Percentiles rank a stretch among this genome's conserved stretches.
These are phyloP conservation scores for Wiebesia pumilae DNA, from an alignment of 1,140 invertebrate genomes.

Conservation along the genomic window DNA sequence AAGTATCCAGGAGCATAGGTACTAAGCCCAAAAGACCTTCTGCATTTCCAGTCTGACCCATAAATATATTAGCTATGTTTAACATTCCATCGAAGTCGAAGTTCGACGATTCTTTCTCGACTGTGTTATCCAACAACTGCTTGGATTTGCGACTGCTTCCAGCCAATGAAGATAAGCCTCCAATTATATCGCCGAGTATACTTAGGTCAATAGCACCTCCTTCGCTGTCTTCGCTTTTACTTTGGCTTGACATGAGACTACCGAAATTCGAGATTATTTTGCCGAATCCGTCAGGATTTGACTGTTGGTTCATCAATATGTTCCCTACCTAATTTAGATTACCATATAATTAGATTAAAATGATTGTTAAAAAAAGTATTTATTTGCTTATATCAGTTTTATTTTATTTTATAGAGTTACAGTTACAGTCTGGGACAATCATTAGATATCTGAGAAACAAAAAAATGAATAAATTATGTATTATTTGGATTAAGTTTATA, in stretches of 20 bases:
- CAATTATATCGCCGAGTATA: conserved; percentile 75
- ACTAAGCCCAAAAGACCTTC: conserved; percentile 79
- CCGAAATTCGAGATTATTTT: conserved; percentile 73
- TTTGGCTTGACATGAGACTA: conserved; percentile 67
- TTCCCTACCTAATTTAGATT: conserved; percentile 58
- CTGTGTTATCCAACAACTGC: conserved; percentile 58
- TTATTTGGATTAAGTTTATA: neutral
- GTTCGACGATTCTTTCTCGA: conserved; percentile 55
- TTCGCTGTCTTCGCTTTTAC: conserved; percentile 62
- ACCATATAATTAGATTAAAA: neutral
- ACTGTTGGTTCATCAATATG: conserved; percentile 58
- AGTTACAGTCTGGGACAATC: too few relatives aligned
- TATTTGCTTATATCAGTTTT: neutral
- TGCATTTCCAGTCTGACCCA: conserved; percentile 72
- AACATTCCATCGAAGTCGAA: conserved; percentile 78
- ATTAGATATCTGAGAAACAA: neutral
- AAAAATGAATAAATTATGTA: neutral
- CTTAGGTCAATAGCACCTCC: conserved; percentile 74
- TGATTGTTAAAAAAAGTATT: neutral
- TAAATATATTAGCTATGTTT: conserved; percentile 78
- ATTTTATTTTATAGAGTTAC: too few relatives aligned
- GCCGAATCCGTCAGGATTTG: conserved; percentile 56
- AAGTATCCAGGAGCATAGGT: conserved; percentile 79
- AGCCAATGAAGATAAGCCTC: conserved; percentile 69
- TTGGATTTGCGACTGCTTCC: conserved; percentile 29